Base-by-base conservation (phyloP, 23 tunicate genomes). In the Styela clava region DNA sequence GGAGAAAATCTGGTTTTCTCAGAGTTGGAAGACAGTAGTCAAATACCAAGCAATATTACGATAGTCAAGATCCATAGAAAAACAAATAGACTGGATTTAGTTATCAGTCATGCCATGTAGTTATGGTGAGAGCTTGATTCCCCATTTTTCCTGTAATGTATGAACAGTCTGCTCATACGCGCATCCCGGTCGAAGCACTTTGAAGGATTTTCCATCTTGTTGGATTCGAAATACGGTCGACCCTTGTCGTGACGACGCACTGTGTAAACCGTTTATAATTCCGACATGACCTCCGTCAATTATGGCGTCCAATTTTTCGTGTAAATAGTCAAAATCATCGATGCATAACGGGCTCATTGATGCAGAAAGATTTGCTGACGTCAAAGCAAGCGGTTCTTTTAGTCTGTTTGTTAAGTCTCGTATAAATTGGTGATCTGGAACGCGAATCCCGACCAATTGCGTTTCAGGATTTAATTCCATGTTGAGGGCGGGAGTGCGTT, bases 301-400 rank as follows among this genome's bases (percentile, higher is more conserved):
- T 24, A 93, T 89, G 2, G 93, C 93, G 70, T 93, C 98, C 51
- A 93, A 67, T 63, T 63, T 78, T 3, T 84, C 83, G 83, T 87
- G 86, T 19, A 93, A 64, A 23, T 21, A 68, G 3, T 67, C 51
- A 71, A 93, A 93, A 85, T 93, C 98, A 1, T 93, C 63, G 69
- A 93, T 78, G 33, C 89, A 74, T 61, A 87, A 36, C 2, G 93
- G 76, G n/a, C 94, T 31, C 28, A 79, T 85, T 0, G 74, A 83
- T 26, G 94, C 86, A 64, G 94, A 88, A 37, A 93, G 27, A 62
- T 93, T 93, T 18, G 98, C 98, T 3, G 98, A 93, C 30, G 98
- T 93, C 71, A 93, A 65, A 2, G 98, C 98, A 24, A 93, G 80
- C 2, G 98, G 98, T 84, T 93, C 93, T 25, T 86, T 80, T 25